Percentiles rank a stretch among this genome's conserved stretches.
phyloP scores from a whole-genome alignment of 1,140 invertebrate genomes.

The Euura saliciscinereae region DNA sequence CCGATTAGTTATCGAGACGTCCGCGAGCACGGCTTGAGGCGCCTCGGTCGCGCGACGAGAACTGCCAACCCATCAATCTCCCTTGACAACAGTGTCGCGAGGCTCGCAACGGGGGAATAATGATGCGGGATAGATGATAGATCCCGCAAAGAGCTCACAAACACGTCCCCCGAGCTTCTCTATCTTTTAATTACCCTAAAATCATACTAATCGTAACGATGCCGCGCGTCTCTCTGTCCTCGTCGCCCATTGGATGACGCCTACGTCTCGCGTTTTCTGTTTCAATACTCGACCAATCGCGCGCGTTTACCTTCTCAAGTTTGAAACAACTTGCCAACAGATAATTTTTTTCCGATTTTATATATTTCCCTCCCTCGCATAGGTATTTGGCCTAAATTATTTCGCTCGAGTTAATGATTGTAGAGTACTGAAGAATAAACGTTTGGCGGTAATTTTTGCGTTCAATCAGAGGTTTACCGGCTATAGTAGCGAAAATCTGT shows the following conservation, averaged over 20 bases:
- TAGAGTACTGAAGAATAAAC: too few relatives aligned
- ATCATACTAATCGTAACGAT: not conserved
- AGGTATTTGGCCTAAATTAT: too few relatives aligned
- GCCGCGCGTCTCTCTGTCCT: not conserved
- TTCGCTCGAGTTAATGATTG: too few relatives aligned
- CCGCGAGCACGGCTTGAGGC: constrained; percentile 20
- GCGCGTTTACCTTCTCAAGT: not conserved
- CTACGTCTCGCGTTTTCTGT: not conserved
- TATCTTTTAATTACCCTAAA: not conserved
- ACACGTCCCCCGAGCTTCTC: not conserved
- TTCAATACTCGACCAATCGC: not conserved
- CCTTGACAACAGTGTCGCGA: not conserved
- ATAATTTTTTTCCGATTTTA: not conserved
- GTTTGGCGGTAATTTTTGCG: not conserved
- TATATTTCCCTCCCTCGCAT: too few relatives aligned
- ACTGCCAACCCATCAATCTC: constrained; percentile 9
- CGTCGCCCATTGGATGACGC: not conserved
- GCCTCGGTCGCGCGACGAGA: not conserved
- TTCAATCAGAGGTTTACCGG: not conserved
- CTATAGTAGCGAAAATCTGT: too few relatives aligned
- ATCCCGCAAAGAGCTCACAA: not conserved
- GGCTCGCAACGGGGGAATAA: too few relatives aligned
- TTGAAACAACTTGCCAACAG: not conserved
- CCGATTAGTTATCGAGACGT: constrained; percentile 34
- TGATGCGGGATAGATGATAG: too few relatives aligned